These are phyloP conservation scores for Eurosta solidaginis DNA, from an alignment of 1,140 invertebrate species.

Conservation along the genomic window DNA sequence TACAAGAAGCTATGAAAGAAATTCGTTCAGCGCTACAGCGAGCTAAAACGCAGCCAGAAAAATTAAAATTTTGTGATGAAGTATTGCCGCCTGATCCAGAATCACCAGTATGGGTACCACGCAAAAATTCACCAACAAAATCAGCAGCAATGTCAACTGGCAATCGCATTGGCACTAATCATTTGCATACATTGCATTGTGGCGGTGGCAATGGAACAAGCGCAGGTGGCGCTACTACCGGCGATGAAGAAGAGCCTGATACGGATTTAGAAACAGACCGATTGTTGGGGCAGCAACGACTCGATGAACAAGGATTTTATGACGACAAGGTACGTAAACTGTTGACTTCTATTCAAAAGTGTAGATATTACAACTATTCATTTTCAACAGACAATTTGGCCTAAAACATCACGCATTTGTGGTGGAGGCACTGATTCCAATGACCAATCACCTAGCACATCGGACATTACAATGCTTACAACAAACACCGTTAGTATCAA, in stretches of 20 bases:
- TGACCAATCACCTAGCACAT: constrained; percentile 37
- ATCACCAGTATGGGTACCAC: constrained; percentile 57
- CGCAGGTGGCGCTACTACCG: background rate
- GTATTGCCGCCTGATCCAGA: constrained; percentile 49
- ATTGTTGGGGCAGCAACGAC: constrained; percentile 83
- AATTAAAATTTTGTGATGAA: constrained; percentile 55
- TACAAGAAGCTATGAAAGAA: constrained; percentile 79
- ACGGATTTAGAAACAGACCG: constrained; percentile 89
- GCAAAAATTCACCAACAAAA: constrained; percentile 36
- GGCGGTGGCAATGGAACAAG: constrained; percentile 65
- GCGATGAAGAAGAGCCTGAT: constrained; percentile 74
- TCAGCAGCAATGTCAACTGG: background rate
- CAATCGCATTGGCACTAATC: background rate
- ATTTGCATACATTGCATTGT: constrained; percentile 29
- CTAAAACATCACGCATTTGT: constrained; percentile 38
- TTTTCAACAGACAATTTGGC: constrained; percentile 33
- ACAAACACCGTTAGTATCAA: constrained; percentile 39
- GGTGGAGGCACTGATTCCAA: constrained; percentile 46
- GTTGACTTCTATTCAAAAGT: background rate
- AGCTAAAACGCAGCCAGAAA: constrained; percentile 62
- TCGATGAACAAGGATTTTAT: constrained; percentile 87
- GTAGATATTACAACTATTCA: background rate
- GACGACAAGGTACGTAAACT: constrained; percentile 70
- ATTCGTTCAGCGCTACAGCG: constrained; percentile 79
- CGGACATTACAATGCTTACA: constrained; percentile 36